A percentile compares a stretch with the other conserved stretches of the same genome.
Evolutionary conservation across 2,797 vertebrate genomes (phyloP).

Genomic region (Smutsia temminckii): DNA sequence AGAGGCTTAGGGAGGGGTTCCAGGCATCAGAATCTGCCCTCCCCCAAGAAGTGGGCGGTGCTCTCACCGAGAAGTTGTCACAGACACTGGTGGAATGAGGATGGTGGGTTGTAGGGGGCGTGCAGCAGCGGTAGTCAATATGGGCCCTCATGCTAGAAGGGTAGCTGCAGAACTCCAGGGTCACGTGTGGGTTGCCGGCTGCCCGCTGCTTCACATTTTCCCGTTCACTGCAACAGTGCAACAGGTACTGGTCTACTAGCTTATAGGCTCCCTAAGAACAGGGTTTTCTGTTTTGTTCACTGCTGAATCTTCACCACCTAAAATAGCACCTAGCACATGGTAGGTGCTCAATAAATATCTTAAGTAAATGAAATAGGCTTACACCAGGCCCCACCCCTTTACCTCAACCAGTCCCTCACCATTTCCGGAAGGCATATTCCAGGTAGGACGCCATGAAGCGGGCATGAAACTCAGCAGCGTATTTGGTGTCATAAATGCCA

Average conservation of each 20-base stretch:
- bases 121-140: constrained; percentile 93
- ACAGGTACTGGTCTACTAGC: constrained; percentile 39
- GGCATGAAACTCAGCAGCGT: constrained; percentile 93
- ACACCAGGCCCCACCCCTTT: background rate
- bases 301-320: constrained; percentile 62
- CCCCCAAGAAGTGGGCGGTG: background rate
- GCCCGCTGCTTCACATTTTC: constrained; percentile 90
- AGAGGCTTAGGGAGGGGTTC: constrained; percentile 25
- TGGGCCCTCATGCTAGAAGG: constrained; percentile 87
- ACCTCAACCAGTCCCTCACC: constrained; percentile 84
- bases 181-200: constrained; percentile 83
- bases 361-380: constrained; percentile 24
- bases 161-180: constrained; percentile 94
- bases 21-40: background rate
- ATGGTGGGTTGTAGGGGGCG: constrained; percentile 74
- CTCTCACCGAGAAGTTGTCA: constrained; percentile 92
- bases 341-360: constrained; percentile 37
- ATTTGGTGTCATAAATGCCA: constrained; percentile 97
- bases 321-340: constrained; percentile 47
- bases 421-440: constrained; percentile 98
- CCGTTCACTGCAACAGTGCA: constrained; percentile 80
- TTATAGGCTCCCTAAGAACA: background rate
- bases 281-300: constrained; percentile 35
- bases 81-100: constrained; percentile 84
- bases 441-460: constrained; percentile 94